phyloP scores from a whole-genome alignment of 2,888 invertebrate species.

The Pyralis farinalis region DNA sequence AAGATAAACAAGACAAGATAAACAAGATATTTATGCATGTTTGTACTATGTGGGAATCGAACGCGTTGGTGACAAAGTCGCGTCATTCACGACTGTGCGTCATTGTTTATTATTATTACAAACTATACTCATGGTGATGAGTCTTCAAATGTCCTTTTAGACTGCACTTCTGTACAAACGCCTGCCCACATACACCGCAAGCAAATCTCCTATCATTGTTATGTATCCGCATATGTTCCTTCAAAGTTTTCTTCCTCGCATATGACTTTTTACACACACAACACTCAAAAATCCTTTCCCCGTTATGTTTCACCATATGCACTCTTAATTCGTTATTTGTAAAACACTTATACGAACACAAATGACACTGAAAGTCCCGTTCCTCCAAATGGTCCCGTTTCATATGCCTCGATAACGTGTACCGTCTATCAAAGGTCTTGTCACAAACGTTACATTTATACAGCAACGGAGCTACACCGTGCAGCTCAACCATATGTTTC shows the following conservation, averaged over 20 bases:
- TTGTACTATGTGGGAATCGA: too few relatives aligned
- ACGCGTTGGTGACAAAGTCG: too few relatives aligned
- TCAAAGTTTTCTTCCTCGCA: constrained; percentile 56
- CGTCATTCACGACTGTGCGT: too few relatives aligned
- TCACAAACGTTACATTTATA: constrained; percentile 63
- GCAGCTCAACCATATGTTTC: constrained; percentile 53
- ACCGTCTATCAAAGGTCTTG: constrained; percentile 41
- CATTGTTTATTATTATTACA: too few relatives aligned
- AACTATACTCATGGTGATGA: constrained; percentile 43
- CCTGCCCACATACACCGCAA: constrained; percentile 57
- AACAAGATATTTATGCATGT: too few relatives aligned
- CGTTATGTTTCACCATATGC: constrained; percentile 58
- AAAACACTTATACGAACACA: constrained; percentile 51
- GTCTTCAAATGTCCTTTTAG: constrained; percentile 63
- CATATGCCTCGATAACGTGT: constrained; percentile 53
- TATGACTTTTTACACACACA: constrained; percentile 62
- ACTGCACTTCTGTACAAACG: constrained; percentile 66
- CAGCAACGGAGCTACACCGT: constrained; percentile 45
- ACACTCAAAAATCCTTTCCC: constrained; percentile 53
- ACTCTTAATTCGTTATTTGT: constrained; percentile 53
- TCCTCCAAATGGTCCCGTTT: constrained; percentile 58
- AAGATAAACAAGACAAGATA: too few relatives aligned
- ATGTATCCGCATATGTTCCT: constrained; percentile 63
- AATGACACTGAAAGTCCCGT: constrained; percentile 37
- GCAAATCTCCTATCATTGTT: constrained; percentile 59